Base-by-base conservation (phyloP, 2,888 invertebrate genomes). In the Trichacis sp. region DNA sequence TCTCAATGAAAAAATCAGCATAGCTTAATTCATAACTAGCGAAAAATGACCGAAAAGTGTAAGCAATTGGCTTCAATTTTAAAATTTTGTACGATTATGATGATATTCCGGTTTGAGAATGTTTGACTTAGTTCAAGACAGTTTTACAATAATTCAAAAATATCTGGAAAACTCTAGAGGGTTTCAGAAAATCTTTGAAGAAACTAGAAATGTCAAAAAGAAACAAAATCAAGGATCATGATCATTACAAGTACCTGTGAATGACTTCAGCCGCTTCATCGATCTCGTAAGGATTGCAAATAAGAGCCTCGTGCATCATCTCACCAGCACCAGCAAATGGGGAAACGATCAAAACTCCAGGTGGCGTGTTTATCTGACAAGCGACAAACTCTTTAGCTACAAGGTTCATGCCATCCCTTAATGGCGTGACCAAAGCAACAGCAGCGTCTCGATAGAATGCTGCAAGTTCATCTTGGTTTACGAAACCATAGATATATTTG, bases 371-470 rank as follows among this genome's bases (percentile, higher is more conserved):
- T 30, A 95, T 94, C 85, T 96, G 95, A 77, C 95, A 95, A 1
- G 96, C 96, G 0, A 95, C 95, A 79, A 94, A 96, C 83, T 96
- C 96, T 81, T 96, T 96, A 5, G 95, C 95, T 0, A 96, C 95
- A 53, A 96, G 87, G 85, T 96, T 96, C 95, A 96, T 96, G 50
- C 94, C 95, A 76, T 95, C 95, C 52, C 96, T 87, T 1, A 96
- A 83, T 0, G 96, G 96, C 0, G 95, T 95, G 0, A 96, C 95
- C 38, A 96, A 85, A 29, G 94, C 94, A 0, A 96, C 94, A 0
- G 94, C 92, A 0, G 95, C 90, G 75, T 95, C 95, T 15, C 95
- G 87, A 82, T 95, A 95, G 79, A 94, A 92, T 0, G 94, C 93
- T 0, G 95, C 95, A 43, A 95, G 83, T 77, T 95, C 94, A 53